phyloP scores from a whole-genome alignment of 2,888 invertebrate species.

The Dryocosmus kuriphilus region DNA sequence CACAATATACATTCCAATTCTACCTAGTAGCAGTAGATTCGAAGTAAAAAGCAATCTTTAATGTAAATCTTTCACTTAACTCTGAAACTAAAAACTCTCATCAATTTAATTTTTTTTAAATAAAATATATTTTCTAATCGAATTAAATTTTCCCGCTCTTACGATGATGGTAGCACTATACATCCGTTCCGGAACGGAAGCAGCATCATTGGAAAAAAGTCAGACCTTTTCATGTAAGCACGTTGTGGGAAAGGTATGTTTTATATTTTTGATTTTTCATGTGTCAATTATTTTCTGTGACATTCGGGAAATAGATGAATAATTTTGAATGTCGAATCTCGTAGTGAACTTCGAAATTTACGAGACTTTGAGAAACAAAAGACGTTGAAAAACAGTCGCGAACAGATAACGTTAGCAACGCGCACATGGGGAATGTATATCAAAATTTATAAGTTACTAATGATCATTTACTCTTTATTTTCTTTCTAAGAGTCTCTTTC shows the following conservation, averaged over 20 bases:
- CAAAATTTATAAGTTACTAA: constrained; percentile 8
- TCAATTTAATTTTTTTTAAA: not conserved
- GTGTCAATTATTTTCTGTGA: not conserved
- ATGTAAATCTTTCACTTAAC: not conserved
- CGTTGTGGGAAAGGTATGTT: constrained; percentile 38
- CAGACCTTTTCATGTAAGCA: constrained; percentile 25
- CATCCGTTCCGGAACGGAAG: not conserved
- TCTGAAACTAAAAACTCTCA: not conserved
- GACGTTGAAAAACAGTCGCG: not conserved
- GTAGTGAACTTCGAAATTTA: not conserved
- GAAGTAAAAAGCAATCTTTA: no score
- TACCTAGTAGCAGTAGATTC: no score
- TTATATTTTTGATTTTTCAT: constrained; percentile 7
- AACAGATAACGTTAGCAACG: constrained; percentile 3
- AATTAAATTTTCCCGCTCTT: not conserved
- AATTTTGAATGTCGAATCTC: not conserved
- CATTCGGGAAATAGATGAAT: not conserved
- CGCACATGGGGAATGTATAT: constrained; percentile 20
- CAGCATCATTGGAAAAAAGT: not conserved
- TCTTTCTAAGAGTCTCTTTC: not conserved
- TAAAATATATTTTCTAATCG: not conserved
- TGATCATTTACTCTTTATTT: not conserved
- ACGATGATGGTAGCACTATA: not conserved
- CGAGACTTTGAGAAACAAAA: constrained; percentile 11
- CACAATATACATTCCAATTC: no score